Percentiles rank a stretch among this genome's conserved stretches.
Evolutionary conservation across 1,140 invertebrate species (phyloP).

Genomic region (Colletes latitarsis): DNA sequence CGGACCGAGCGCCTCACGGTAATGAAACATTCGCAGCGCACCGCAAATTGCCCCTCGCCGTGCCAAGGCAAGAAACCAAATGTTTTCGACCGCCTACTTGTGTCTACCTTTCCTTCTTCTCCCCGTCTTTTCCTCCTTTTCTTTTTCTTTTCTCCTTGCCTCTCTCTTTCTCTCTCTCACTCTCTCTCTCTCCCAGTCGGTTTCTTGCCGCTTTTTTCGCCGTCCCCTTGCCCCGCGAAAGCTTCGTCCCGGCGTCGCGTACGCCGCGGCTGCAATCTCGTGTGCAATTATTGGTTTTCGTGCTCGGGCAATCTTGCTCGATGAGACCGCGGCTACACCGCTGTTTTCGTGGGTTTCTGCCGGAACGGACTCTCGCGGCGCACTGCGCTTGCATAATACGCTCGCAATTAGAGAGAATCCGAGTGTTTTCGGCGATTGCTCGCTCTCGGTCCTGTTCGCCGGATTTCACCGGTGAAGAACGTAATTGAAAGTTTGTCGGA

Average conservation of each 20-base stretch:
- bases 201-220: slow-evolving; percentile 11
- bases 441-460: too few relatives aligned
- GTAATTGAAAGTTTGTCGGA: too few relatives aligned
- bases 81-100: slow-evolving; percentile 70
- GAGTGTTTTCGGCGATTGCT: not conserved
- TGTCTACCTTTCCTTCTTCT: slow-evolving; percentile 45
- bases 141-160: slow-evolving; percentile 20
- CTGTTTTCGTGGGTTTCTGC: slow-evolving; percentile 11
- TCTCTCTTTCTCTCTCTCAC: too few relatives aligned
- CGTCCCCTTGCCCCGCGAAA: slow-evolving; percentile 6
- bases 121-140: not conserved
- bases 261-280: slow-evolving; percentile 56
- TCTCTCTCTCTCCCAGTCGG: slow-evolving; percentile 11
- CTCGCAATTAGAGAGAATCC: not conserved
- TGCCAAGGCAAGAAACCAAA: slow-evolving; percentile 71
- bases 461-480: too few relatives aligned
- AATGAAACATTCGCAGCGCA: slow-evolving; percentile 81
- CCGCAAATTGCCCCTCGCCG: slow-evolving; percentile 78
- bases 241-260: slow-evolving; percentile 22
- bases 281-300: slow-evolving; percentile 70
- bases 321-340: slow-evolving; percentile 21
- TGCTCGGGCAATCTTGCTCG: slow-evolving; percentile 51
- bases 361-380: not conserved
- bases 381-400: not conserved
- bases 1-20: slow-evolving; percentile 72